Conservation (phyloP, 1,140 invertebrate species). For the Drosophila parabipectinata region DNA sequence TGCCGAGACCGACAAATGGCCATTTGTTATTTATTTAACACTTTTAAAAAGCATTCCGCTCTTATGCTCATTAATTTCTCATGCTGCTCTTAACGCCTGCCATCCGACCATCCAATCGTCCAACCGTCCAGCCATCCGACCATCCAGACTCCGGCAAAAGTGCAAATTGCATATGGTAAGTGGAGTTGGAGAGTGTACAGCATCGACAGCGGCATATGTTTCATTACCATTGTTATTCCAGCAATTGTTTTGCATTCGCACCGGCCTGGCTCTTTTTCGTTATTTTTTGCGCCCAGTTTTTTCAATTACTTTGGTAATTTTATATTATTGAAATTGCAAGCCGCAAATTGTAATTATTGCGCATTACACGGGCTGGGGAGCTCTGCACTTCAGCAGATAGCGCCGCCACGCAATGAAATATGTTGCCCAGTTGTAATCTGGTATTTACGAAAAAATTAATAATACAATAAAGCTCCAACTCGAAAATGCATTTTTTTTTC, state of each 20-base stretch:
- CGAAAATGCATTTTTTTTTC: slow-evolving; percentile 35
- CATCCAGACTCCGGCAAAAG: slow-evolving; percentile 27
- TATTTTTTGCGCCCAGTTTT: slow-evolving; percentile 32
- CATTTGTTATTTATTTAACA: slow-evolving; percentile 81
- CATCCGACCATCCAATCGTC: slow-evolving; percentile 2
- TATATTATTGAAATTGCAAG: slow-evolving; percentile 81
- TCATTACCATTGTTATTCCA: slow-evolving; percentile 58
- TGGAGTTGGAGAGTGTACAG: slow-evolving; percentile 20
- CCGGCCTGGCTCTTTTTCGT: slow-evolving; percentile 8
- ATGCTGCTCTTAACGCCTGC: slow-evolving; percentile 74
- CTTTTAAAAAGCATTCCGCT: slow-evolving; percentile 82
- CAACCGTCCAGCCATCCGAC: background rate
- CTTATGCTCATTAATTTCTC: slow-evolving; percentile 81
- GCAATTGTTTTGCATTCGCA: slow-evolving; percentile 37
- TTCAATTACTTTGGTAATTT: slow-evolving; percentile 82
- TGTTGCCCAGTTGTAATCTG: slow-evolving; percentile 76
- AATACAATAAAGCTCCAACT: slow-evolving; percentile 59
- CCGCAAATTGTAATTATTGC: slow-evolving; percentile 81
- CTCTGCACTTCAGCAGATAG: slow-evolving; percentile 31
- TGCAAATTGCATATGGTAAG: slow-evolving; percentile 43
- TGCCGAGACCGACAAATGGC: slow-evolving; percentile 41
- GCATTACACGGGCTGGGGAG: slow-evolving; percentile 34
- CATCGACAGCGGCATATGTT: slow-evolving; percentile 46
- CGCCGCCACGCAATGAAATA: slow-evolving; percentile 46
- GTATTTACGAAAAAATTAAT: slow-evolving; percentile 76